Base-by-base conservation (phyloP, 1,140 invertebrate species). In the Homalodisca vitripennis region DNA sequence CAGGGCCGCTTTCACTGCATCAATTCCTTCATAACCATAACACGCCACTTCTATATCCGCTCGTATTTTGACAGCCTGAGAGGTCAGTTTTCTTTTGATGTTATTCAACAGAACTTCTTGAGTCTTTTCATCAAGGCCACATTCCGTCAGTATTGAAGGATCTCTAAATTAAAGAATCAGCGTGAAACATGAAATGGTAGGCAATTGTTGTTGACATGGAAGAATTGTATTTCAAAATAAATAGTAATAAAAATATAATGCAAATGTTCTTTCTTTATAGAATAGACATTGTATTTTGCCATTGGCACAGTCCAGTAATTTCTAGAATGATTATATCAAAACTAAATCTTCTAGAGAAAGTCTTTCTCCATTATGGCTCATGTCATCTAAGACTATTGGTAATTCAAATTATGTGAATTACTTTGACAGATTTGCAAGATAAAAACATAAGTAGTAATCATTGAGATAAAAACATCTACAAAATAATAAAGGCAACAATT, bases 11-110 rank as follows among this genome's bases (percentile, higher is more conserved):
- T 99, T 99, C 0, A 99, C 97, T 46, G 98, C 98, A 85, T 99
- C 97, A 75, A 99, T 98, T 30, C 98, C 98, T 81, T 99, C 97
- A 78, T 98, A 98, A 2, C 93, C 96, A 78, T 98, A 99, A 82
- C 97, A 99, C 0, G 96, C 95, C 74, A 98, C 97, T 83, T 99
- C 97, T 76, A 99, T 94, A 79, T 99, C 97, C 27, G 97, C 92
- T 76, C 97, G 85, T 69, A 98, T 98, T 86, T 99, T 99, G 0
- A 99, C 95, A 22, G 97, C 94, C 81, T 99, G 97, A 22, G 97
- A 98, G 34, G 97, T 99, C 14, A 99, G 82, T 80, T 98, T 97
- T 62, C 96, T 86, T 78, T 94, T 94, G 72, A 99, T 99, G 78
- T 99, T 98, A 72, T 90, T 91, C 57, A 99, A 78, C 14, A 99